Evolutionary conservation across 2,113 vertebrate species (phyloP).

Genomic region (Pygoscelis antarcticus): DNA sequence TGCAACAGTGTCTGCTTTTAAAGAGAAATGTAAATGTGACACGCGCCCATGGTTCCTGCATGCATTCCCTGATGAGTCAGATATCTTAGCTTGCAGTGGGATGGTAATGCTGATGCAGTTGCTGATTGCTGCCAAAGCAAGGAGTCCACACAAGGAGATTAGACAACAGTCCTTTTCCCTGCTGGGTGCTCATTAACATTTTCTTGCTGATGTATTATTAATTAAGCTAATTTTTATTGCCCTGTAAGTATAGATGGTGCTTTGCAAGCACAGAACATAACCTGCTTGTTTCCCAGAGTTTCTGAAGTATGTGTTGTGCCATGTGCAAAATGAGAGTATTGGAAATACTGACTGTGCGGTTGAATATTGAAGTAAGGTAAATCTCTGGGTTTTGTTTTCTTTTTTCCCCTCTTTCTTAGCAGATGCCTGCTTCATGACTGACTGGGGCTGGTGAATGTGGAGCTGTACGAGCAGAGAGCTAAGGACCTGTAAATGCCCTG

Average conservation of each 20-base stretch:
- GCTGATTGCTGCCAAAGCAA: conserved; percentile 8
- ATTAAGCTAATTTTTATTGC: conserved; percentile 49
- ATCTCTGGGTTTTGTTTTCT: background rate
- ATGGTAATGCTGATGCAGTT: background rate
- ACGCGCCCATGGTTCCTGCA: background rate
- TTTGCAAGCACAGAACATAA: background rate
- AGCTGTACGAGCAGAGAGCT: background rate
- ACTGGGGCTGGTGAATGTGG: background rate
- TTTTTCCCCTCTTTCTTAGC: background rate
- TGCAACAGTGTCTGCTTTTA: background rate
- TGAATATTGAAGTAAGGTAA: background rate
- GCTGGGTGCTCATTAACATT: conserved; percentile 21
- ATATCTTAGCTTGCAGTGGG: background rate
- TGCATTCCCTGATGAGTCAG: background rate
- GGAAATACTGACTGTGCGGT: background rate
- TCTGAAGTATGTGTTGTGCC: background rate
- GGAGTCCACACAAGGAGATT: conserved; percentile 5
- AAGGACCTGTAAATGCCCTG: background rate
- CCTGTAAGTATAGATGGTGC: background rate
- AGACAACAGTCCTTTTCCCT: background rate
- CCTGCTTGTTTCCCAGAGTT: background rate
- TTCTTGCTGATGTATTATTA: conserved; percentile 51
- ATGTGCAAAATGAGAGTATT: background rate
- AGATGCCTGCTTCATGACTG: background rate
- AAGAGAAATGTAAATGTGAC: background rate